Percentiles rank a stretch among this genome's conserved stretches.
Conservation (phyloP, 2,888 invertebrate genomes). For the Cerastoderma edule region DNA sequence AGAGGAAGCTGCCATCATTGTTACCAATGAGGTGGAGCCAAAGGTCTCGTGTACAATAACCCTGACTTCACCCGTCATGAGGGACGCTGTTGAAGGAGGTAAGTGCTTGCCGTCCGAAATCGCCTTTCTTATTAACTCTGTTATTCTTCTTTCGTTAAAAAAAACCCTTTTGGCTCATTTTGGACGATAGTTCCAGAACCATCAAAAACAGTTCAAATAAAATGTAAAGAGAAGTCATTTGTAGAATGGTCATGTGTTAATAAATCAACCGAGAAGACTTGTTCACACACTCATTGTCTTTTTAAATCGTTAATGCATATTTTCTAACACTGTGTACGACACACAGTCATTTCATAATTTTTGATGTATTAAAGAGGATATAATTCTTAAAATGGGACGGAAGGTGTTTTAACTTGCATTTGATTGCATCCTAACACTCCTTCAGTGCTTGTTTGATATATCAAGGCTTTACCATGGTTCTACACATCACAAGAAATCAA, state of each 20-base stretch:
- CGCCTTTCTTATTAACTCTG: neutral
- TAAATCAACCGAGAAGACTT: slow-evolving; percentile 10
- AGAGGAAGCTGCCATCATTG: slow-evolving; percentile 92
- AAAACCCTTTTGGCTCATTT: slow-evolving; percentile 9
- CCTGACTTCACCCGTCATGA: slow-evolving; percentile 96
- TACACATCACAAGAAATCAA: no score
- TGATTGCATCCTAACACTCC: no score
- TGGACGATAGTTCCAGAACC: neutral
- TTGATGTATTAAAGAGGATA: no score
- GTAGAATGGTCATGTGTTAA: slow-evolving; percentile 72
- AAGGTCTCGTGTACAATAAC: slow-evolving; percentile 90
- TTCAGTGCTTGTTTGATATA: no score
- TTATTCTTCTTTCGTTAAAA: slow-evolving; percentile 37
- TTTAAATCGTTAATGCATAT: no score
- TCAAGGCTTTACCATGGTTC: no score
- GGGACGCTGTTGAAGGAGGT: slow-evolving; percentile 86
- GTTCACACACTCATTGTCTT: neutral
- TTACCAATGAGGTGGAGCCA: slow-evolving; percentile 89
- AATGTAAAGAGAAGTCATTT: no score
- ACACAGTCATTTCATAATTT: no score
- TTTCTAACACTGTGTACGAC: no score
- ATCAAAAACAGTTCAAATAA: slow-evolving; percentile 8
- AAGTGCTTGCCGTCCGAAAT: slow-evolving; percentile 20
- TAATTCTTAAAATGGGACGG: no score
- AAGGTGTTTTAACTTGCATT: no score